A percentile compares a stretch with the other conserved stretches of the same genome.
These are phyloP conservation scores for Etheostoma nigrum DNA, from an alignment of 2,797 vertebrate species.

Conservation along the genomic window DNA sequence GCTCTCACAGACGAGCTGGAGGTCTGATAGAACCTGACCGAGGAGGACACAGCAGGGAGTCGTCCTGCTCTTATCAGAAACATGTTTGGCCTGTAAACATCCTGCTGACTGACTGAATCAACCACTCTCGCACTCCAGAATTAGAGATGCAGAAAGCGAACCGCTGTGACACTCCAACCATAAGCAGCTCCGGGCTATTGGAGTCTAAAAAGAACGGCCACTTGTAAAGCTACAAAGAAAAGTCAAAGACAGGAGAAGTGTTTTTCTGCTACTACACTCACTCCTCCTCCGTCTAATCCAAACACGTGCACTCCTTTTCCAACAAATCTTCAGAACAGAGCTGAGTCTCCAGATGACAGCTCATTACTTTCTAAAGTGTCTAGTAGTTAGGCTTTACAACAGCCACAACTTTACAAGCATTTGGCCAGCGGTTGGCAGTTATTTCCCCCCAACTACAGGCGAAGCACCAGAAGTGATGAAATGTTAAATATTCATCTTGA, in stretches of 20 bases:
- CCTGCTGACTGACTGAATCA: constrained; percentile 61
- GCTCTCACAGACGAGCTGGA: constrained; percentile 33
- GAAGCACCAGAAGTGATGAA: constrained; percentile 58
- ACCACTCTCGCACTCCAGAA: constrained; percentile 31
- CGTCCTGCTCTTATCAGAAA: constrained; percentile 67
- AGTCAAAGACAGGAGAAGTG: constrained; percentile 7
- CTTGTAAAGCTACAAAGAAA: background rate
- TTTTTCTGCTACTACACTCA: constrained; percentile 32
- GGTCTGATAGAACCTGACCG: constrained; percentile 64
- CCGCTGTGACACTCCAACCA: constrained; percentile 31
- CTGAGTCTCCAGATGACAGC: constrained; percentile 49
- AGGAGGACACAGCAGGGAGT: constrained; percentile 53
- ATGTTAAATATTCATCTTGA: constrained; percentile 62
- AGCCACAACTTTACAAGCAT: constrained; percentile 59
- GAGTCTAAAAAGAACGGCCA: background rate
- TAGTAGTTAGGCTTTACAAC: constrained; percentile 53
- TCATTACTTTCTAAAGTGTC: constrained; percentile 62
- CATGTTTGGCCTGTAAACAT: constrained; percentile 78
- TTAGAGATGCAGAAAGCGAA: constrained; percentile 17
- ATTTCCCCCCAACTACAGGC: constrained; percentile 37
- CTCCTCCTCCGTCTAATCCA: constrained; percentile 28
- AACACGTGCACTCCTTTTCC: constrained; percentile 40
- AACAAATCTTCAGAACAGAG: constrained; percentile 41
- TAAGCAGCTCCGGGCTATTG: constrained; percentile 1
- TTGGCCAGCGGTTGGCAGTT: constrained; percentile 50